Conservation (phyloP, 2,888 invertebrate species). For the Zaprionus bogoriensis region DNA sequence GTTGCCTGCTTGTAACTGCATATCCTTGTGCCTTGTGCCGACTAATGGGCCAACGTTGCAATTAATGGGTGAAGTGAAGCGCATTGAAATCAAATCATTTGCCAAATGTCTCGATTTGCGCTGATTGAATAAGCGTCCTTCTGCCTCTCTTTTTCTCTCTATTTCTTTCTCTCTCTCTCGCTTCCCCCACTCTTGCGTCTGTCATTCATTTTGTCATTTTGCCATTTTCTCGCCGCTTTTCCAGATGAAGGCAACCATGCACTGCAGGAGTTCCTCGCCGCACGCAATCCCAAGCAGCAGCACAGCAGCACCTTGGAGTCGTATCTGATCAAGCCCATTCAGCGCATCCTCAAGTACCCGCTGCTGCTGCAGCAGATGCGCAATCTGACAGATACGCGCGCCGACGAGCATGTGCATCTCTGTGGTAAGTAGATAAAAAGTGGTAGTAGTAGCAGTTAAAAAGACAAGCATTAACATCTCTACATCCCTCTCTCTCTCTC, state of each 20-base stretch:
- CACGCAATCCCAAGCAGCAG: conserved; percentile 97
- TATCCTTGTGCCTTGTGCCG: conserved; percentile 43
- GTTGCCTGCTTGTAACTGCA: conserved; percentile 43
- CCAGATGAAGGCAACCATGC: conserved; percentile 97
- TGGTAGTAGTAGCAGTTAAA: too few relatives aligned
- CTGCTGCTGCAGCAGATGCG: conserved; percentile 96
- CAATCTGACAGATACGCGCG: conserved; percentile 95
- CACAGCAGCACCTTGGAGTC: conserved; percentile 98
- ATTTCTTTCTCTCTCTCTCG: not conserved
- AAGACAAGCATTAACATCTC: not conserved
- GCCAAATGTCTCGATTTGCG: conserved; percentile 70
- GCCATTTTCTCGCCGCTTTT: conserved; percentile 2
- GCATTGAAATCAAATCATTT: conserved; percentile 74
- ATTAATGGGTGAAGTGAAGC: conserved; percentile 61
- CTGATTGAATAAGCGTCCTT: conserved; percentile 33
- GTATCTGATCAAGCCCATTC: conserved; percentile 99
- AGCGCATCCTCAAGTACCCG: conserved; percentile 98
- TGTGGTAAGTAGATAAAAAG: conserved; percentile 87
- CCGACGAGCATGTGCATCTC: conserved; percentile 97
- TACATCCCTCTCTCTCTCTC: not conserved
- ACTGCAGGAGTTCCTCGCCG: conserved; percentile 96
- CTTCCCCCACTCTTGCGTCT: not conserved
- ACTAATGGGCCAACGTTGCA: conserved; percentile 60
- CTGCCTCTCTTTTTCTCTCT: not conserved
- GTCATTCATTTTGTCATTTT: not conserved